A percentile compares a stretch with the other conserved stretches of the same genome.
These are phyloP conservation scores for Phlogophora meticulosa DNA, from an alignment of 2,888 invertebrate genomes.

Conservation along the genomic window DNA sequence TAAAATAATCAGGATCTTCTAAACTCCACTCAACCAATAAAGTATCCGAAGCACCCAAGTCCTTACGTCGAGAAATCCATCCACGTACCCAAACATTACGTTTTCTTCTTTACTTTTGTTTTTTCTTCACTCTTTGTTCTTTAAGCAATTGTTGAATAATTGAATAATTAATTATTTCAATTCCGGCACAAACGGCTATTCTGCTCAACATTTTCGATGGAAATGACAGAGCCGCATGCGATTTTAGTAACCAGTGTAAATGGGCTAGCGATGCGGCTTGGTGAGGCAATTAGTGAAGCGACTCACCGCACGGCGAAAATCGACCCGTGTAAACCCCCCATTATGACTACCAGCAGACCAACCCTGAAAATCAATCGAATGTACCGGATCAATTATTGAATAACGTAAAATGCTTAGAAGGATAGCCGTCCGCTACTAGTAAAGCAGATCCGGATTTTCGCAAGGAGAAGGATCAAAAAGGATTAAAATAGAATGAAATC, in stretches of 20 bases:
- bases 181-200: constrained; percentile 65
- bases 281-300: constrained; percentile 41
- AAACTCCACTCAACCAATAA: constrained; percentile 61
- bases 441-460: too few species aligned
- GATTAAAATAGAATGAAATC: too few species aligned
- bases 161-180: constrained; percentile 42
- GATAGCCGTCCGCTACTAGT: too few species aligned
- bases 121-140: constrained; percentile 59
- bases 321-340: constrained; percentile 15
- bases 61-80: constrained; percentile 66
- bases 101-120: constrained; percentile 66
- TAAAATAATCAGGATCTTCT: constrained; percentile 66
- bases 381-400: too few species aligned
- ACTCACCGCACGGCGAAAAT: constrained; percentile 48
- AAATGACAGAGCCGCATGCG: constrained; percentile 73
- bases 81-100: constrained; percentile 64
- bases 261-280: constrained; percentile 71
- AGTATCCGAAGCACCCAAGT: constrained; percentile 62
- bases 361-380: too few species aligned
- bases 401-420: too few species aligned
- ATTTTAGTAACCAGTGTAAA: constrained; percentile 73
- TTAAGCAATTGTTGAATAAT: constrained; percentile 49
- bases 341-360: too few species aligned
- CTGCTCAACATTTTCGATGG: constrained; percentile 68
- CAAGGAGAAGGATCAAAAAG: too few species aligned